These are phyloP conservation scores for Atta texana DNA, from an alignment of 1,140 invertebrate genomes.

Conservation along the genomic window DNA sequence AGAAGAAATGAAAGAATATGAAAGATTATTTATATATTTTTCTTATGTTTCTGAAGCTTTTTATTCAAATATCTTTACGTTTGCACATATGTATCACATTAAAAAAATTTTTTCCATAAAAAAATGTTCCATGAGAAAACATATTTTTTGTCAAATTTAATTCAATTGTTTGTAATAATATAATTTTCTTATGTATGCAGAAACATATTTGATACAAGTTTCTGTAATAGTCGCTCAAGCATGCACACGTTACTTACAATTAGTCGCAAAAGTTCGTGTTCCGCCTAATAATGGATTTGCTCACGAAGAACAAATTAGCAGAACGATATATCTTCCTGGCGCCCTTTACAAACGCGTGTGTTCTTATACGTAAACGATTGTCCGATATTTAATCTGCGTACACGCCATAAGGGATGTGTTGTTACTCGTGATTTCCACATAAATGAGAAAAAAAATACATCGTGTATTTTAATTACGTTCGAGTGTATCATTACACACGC, in stretches of 20 bases:
- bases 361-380: slow-evolving; percentile 79
- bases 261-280: slow-evolving; percentile 79
- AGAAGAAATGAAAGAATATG: neutral
- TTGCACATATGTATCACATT: neutral
- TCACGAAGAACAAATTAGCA: slow-evolving; percentile 84
- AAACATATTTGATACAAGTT: slow-evolving; percentile 52
- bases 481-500: slow-evolving; percentile 17
- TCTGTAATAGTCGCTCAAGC: slow-evolving; percentile 48
- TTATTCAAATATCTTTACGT: slow-evolving; percentile 10
- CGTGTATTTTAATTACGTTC: slow-evolving; percentile 62
- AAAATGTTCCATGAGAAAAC: neutral
- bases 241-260: slow-evolving; percentile 68
- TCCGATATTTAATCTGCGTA: slow-evolving; percentile 82
- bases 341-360: slow-evolving; percentile 78
- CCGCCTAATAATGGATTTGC: slow-evolving; percentile 84
- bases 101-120: neutral
- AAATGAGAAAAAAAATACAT: slow-evolving; percentile 51
- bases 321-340: slow-evolving; percentile 82
- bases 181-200: slow-evolving; percentile 21
- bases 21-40: neutral
- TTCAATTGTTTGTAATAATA: neutral
- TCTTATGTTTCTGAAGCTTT: neutral
- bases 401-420: slow-evolving; percentile 64
- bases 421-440: slow-evolving; percentile 68
- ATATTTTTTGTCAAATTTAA: neutral